Evolutionary conservation across 2,888 invertebrate genomes (phyloP).

Genomic region (Lobophora halterata): DNA sequence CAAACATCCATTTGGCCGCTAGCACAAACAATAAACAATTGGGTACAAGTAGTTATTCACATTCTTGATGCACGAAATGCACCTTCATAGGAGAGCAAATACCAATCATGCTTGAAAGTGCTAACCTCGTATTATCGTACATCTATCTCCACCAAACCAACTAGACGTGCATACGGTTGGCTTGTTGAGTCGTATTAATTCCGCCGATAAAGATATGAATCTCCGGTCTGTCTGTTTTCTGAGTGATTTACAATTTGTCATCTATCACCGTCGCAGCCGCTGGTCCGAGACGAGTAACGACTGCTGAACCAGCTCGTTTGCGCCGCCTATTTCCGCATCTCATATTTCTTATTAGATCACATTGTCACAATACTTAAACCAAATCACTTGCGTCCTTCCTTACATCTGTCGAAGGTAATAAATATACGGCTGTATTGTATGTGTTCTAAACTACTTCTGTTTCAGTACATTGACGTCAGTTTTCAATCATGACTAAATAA

Average conservation of each 20-base stretch:
- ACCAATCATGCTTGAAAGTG: constrained; percentile 11
- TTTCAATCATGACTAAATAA: constrained; percentile 49
- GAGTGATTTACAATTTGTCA: constrained; percentile 59
- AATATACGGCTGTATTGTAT: neutral
- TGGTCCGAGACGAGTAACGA: constrained; percentile 57
- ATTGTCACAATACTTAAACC: constrained; percentile 40
- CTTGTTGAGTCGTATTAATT: constrained; percentile 36
- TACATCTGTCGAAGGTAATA: constrained; percentile 11
- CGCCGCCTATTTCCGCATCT: constrained; percentile 60
- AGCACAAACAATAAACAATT: constrained; percentile 11
- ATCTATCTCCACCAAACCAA: constrained; percentile 18
- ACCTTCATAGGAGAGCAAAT: constrained; percentile 8
- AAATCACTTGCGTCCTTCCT: constrained; percentile 17
- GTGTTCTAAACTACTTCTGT: constrained; percentile 19
- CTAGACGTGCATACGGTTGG: constrained; percentile 21
- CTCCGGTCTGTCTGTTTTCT: constrained; percentile 48
- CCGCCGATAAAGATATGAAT: constrained; percentile 46
- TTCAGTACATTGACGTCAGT: constrained; percentile 41
- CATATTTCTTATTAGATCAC: constrained; percentile 54
- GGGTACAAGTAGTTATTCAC: neutral
- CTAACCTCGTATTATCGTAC: constrained; percentile 19
- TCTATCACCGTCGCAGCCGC: constrained; percentile 50
- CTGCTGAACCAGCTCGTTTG: constrained; percentile 51
- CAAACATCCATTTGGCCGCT: constrained; percentile 8
- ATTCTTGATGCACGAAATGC: neutral